These are phyloP conservation scores for Anoplius nigerrimus DNA, from an alignment of 2,888 invertebrate species.

Conservation along the genomic window DNA sequence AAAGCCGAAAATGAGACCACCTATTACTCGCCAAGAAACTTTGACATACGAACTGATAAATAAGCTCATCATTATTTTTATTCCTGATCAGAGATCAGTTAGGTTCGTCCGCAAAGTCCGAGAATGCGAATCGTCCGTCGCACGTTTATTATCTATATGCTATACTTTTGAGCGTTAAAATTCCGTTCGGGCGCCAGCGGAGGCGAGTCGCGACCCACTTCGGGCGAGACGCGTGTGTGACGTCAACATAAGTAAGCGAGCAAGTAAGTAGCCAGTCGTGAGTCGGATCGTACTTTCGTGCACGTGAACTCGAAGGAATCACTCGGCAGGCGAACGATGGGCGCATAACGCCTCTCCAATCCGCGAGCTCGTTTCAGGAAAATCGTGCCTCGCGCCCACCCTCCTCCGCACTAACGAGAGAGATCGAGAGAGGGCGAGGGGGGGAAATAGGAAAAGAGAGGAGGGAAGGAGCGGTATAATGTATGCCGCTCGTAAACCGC, in stretches of 20 bases:
- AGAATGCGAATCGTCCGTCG: no score
- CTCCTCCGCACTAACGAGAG: slow-evolving; percentile 28
- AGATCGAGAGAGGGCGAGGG: slow-evolving; percentile 20
- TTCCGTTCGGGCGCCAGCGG: neutral
- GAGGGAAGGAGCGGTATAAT: slow-evolving; percentile 28
- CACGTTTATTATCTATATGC: no score
- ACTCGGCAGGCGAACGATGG: neutral
- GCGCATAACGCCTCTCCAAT: neutral
- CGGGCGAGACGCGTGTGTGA: neutral
- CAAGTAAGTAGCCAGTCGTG: neutral
- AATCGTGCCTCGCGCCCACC: slow-evolving; percentile 17
- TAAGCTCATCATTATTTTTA: no score
- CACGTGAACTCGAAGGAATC: neutral
- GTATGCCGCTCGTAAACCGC: slow-evolving; percentile 60
- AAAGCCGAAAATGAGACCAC: no score
- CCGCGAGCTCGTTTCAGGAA: slow-evolving; percentile 26
- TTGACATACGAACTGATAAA: no score
- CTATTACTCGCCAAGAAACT: no score
- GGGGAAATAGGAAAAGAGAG: slow-evolving; percentile 23
- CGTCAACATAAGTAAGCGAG: no score
- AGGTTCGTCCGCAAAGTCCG: no score
- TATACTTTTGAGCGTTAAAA: neutral
- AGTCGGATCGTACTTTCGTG: neutral
- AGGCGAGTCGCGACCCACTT: neutral
- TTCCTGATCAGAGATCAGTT: no score